phyloP scores from a whole-genome alignment of 2,113 vertebrate species.

The Thermophis baileyi region DNA sequence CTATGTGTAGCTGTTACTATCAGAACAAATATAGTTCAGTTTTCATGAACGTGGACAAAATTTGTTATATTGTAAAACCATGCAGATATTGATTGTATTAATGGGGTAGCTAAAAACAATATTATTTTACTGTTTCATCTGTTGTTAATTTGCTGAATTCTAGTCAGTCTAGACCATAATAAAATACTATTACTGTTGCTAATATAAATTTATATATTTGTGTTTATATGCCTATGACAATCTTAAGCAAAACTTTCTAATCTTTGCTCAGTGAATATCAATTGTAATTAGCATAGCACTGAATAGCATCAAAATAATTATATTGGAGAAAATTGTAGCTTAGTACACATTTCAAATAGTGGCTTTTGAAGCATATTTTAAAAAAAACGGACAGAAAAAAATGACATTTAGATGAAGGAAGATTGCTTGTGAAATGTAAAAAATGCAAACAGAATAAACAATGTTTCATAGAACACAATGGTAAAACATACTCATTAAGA shows the following conservation, averaged over 20 bases:
- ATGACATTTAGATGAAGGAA: slow-evolving; percentile 6
- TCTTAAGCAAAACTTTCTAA: not conserved
- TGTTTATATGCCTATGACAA: fast-evolving
- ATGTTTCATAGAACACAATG: slow-evolving; percentile 61
- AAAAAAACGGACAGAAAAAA: not conserved
- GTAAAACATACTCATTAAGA: slow-evolving; percentile 56
- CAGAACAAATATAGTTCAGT: not conserved
- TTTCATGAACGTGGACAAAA: not conserved
- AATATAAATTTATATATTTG: not conserved
- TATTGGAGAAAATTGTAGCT: not conserved
- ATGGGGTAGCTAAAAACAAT: not conserved
- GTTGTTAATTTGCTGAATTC: not conserved
- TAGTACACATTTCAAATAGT: not conserved
- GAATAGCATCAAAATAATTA: not conserved
- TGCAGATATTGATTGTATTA: not conserved
- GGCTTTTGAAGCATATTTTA: not conserved
- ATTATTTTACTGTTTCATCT: not conserved
- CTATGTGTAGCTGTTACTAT: not conserved
- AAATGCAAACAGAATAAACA: slow-evolving; percentile 40
- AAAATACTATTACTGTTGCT: not conserved
- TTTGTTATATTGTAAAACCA: not conserved
- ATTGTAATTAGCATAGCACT: not conserved
- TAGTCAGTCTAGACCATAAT: not conserved
- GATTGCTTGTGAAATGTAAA: slow-evolving; percentile 41
- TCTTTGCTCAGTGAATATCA: not conserved